Evolutionary conservation across 2,797 vertebrate genomes (phyloP), one percentile per base, ranked within the genome.

Genomic region (Scolopax rusticola): DNA sequence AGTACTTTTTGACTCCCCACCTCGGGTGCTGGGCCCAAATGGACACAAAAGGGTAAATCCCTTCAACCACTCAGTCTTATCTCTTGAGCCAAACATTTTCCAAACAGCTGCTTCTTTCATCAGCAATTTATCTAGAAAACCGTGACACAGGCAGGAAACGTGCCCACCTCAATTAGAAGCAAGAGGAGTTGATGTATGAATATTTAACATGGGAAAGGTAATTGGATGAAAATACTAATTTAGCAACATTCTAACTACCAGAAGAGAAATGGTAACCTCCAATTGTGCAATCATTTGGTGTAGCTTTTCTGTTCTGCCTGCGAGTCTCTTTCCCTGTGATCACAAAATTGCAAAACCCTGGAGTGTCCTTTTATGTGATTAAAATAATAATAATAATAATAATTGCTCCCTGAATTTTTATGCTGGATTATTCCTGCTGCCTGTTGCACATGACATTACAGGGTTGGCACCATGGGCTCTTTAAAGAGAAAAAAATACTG

Each of bases 221-320:
- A 90, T 40, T 64, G 87, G 56, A 47, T 95, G 93, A 87, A 91
- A 96, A 60, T 41, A 92, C n/a, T 87, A 74, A 84, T 65, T 88
- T 45, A 82, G 87, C 67, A 40, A 5, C 8, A 12, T 74, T 75
- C 68, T 81, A 68, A 47, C 61, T 36, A 45, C 21, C 73, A 75
- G 67, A 64, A 78, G 78, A 90, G 76, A 71, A 85, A 90, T 30
- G 64, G 84, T 85, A 36, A 5, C 57, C 61, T 94, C 76, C 93
- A 83, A 16, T 85, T 89, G 50, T 78, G 70, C 75, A 63, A 9
- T 84, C 59, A 18, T 47, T 78, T 27, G 27, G 54, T 45, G 59
- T 41, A 56, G 74, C 57, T 86, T 80, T 80, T 75, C 38, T 67
- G 18, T 70, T 68, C 56, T 41, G 41, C 48, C 56, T 90, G 13